A percentile compares a stretch with the other conserved stretches of the same genome.
phyloP scores from a whole-genome alignment of 2,888 invertebrate genomes.

The Polylopha cassiicola region DNA sequence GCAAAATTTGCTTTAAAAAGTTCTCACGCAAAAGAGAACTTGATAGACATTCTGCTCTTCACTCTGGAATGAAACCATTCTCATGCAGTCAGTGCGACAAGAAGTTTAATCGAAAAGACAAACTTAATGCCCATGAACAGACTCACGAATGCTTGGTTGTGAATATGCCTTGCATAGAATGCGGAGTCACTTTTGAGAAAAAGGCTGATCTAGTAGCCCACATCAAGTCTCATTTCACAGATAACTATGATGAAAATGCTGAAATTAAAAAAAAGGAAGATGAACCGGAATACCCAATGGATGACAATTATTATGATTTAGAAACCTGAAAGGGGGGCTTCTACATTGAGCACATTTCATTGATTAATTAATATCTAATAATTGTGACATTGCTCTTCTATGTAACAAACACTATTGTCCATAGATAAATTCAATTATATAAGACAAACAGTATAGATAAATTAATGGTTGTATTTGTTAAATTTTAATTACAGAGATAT shows the following conservation, averaged over 20 bases:
- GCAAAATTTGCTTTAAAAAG: slow-evolving; percentile 81
- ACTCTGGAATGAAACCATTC: slow-evolving; percentile 82
- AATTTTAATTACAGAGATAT: slow-evolving; percentile 12
- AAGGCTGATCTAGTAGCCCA: slow-evolving; percentile 78
- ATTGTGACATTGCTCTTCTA: slow-evolving; percentile 9
- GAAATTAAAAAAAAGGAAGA: slow-evolving; percentile 66
- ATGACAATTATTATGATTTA: slow-evolving; percentile 64
- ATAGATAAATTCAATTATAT: slow-evolving; percentile 7
- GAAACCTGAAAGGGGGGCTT: slow-evolving; percentile 51
- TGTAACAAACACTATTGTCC: slow-evolving; percentile 12
- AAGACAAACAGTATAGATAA: slow-evolving; percentile 14
- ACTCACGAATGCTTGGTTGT: slow-evolving; percentile 79
- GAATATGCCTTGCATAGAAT: slow-evolving; percentile 79
- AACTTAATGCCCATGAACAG: slow-evolving; percentile 81
- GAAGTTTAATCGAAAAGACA: slow-evolving; percentile 82
- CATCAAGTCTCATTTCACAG: slow-evolving; percentile 76
- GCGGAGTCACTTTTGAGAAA: slow-evolving; percentile 77
- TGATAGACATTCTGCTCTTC: slow-evolving; percentile 81
- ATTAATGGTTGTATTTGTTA: slow-evolving; percentile 15
- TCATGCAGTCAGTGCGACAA: slow-evolving; percentile 82
- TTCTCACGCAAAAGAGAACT: slow-evolving; percentile 83
- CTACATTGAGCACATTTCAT: slow-evolving; percentile 26
- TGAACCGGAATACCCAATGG: slow-evolving; percentile 51
- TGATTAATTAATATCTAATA: slow-evolving; percentile 18
- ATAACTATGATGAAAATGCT: slow-evolving; percentile 65